Conservation (phyloP, 2,888 invertebrate species). For the Mythimna ferrago region DNA sequence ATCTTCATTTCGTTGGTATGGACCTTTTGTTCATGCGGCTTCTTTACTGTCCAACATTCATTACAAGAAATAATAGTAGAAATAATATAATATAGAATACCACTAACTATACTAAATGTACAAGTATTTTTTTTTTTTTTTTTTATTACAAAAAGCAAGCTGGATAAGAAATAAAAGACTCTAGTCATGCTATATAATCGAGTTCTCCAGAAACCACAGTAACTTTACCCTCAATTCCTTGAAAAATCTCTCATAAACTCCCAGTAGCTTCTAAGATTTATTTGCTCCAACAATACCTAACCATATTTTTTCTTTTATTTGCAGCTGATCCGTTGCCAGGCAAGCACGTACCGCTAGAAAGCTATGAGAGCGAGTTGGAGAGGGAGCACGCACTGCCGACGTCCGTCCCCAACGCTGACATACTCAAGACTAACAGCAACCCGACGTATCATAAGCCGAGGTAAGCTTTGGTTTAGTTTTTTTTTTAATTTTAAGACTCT, state of each 20-base stretch:
- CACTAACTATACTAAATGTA: no score
- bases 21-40: no score
- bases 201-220: not conserved
- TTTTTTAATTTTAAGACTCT: not conserved
- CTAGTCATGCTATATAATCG: not conserved
- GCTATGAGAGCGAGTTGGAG: conserved; percentile 93
- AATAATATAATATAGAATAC: no score
- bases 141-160: no score
- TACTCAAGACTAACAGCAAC: conserved; percentile 94
- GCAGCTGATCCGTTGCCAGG: conserved; percentile 89
- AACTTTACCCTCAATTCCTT: not conserved
- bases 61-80: no score
- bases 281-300: conserved; percentile 24
- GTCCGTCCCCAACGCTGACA: conserved; percentile 94
- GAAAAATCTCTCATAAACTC: not conserved
- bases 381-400: conserved; percentile 94
- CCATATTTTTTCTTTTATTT: conserved; percentile 67
- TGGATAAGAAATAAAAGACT: no score
- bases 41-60: no score
- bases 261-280: conserved; percentile 2
- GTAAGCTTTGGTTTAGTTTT: conserved; percentile 70
- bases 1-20: no score
- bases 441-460: conserved; percentile 94
- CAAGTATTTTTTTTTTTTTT: no score
- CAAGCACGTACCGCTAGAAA: conserved; percentile 89